phyloP scores from a whole-genome alignment of 2,888 invertebrate genomes.

The Amorpha juglandis region DNA sequence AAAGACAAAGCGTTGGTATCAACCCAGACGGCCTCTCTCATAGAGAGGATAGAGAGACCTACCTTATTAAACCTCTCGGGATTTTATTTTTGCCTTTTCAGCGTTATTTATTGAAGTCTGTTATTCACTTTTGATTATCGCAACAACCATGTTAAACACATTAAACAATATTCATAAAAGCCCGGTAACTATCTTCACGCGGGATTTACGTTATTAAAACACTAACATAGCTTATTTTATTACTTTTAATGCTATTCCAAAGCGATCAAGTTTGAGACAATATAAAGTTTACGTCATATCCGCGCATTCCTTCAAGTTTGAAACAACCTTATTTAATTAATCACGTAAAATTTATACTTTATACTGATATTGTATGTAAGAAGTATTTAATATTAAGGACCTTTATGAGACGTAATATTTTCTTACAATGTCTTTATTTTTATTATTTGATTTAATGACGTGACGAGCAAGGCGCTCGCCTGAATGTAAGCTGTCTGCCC shows the following conservation, averaged over 20 bases:
- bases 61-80: too few species aligned
- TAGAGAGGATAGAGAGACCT: too few species aligned
- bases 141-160: neutral
- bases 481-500: too few species aligned
- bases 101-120: too few species aligned
- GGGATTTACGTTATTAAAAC: conserved; percentile 4
- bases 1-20: too few species aligned
- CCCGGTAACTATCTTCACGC: neutral
- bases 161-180: neutral
- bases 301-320: conserved; percentile 14
- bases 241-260: conserved; percentile 8
- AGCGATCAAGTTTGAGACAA: neutral
- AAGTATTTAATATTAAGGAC: neutral
- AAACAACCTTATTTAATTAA: conserved; percentile 15
- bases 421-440: too few species aligned
- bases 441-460: too few species aligned
- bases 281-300: conserved; percentile 10
- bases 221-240: conserved; percentile 7
- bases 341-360: conserved; percentile 10
- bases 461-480: too few species aligned
- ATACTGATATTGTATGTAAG: neutral
- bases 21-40: too few species aligned
- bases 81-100: too few species aligned
- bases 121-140: too few species aligned
- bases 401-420: too few species aligned